phyloP scores from a whole-genome alignment of 2,797 vertebrate genomes.

The Geotrypetes seraphini region DNA sequence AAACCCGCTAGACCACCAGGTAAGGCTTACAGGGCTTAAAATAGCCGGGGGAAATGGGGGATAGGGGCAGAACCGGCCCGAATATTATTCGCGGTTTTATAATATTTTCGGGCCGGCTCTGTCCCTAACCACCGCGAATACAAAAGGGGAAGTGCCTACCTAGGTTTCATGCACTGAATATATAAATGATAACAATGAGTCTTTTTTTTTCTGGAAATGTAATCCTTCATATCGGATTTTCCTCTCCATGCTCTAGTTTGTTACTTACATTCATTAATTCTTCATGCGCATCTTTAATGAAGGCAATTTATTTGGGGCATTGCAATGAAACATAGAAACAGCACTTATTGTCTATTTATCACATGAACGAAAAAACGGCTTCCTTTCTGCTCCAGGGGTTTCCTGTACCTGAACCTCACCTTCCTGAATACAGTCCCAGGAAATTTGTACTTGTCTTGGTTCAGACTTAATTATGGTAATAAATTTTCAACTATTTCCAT shows the following conservation, averaged over 20 bases:
- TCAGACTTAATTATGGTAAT: conserved; percentile 32
- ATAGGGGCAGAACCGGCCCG: too few relatives aligned
- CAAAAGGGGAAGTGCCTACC: not conserved
- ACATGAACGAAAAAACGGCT: conserved; percentile 23
- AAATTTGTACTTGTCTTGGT: conserved; percentile 23
- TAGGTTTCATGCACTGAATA: conserved; percentile 7
- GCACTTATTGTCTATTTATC: conserved; percentile 25
- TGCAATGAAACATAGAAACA: conserved; percentile 11
- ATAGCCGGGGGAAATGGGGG: too few relatives aligned
- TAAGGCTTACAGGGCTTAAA: too few relatives aligned
- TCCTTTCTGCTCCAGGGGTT: conserved; percentile 20
- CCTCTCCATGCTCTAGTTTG: conserved; percentile 14
- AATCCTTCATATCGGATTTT: conserved; percentile 25
- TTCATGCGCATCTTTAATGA: conserved; percentile 43
- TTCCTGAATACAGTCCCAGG: conserved; percentile 16
- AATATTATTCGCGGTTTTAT: too few relatives aligned
- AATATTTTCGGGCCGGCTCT: too few relatives aligned
- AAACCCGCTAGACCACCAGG: too few relatives aligned
- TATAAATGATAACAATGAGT: conserved; percentile 29
- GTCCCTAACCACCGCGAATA: too few relatives aligned
- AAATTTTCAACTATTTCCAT: conserved; percentile 27
- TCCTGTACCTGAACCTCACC: conserved; percentile 17
- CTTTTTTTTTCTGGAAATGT: conserved; percentile 23
- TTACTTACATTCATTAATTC: conserved; percentile 37
- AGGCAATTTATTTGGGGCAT: conserved; percentile 37